Conservation (phyloP, 2,113 vertebrate genomes). For the Neolamprologus fasciatus region DNA sequence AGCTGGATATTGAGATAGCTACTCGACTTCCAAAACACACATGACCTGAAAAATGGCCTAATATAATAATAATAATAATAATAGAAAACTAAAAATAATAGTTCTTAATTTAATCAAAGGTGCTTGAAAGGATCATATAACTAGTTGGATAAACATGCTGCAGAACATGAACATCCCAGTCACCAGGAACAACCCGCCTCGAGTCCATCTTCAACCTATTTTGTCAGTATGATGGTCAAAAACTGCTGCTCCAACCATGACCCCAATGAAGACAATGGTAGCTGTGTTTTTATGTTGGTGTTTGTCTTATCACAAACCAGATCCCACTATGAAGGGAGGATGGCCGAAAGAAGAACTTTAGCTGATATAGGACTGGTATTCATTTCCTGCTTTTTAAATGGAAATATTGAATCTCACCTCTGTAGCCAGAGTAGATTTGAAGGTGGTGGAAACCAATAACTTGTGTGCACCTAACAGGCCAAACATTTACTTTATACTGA, state of each 20-base stretch:
- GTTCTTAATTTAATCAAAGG: neutral
- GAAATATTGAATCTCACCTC: constrained; percentile 66
- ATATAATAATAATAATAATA: neutral
- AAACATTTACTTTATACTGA: neutral
- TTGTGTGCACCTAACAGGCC: neutral
- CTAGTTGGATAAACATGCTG: constrained; percentile 22
- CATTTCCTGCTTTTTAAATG: neutral
- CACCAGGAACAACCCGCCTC: neutral
- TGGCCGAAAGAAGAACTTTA: neutral
- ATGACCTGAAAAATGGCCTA: neutral
- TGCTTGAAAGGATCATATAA: neutral
- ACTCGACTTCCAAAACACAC: neutral
- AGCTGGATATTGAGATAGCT: neutral
- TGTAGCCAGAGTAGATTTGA: constrained; percentile 59
- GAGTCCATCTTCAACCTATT: constrained; percentile 4
- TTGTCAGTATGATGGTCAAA: neutral
- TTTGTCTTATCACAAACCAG: constrained; percentile 42
- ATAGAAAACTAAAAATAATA: neutral
- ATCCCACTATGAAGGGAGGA: constrained; percentile 28
- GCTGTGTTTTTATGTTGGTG: constrained; percentile 63
- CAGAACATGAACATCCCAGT: constrained; percentile 26
- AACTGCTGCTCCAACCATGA: constrained; percentile 70
- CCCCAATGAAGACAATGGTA: constrained; percentile 81
- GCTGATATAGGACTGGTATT: neutral
- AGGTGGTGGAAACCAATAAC: neutral